Evolutionary conservation across 30 jellyfish, hydroid and myxozoan species (phyloP).

Genomic region (Aurelia coerulea): DNA sequence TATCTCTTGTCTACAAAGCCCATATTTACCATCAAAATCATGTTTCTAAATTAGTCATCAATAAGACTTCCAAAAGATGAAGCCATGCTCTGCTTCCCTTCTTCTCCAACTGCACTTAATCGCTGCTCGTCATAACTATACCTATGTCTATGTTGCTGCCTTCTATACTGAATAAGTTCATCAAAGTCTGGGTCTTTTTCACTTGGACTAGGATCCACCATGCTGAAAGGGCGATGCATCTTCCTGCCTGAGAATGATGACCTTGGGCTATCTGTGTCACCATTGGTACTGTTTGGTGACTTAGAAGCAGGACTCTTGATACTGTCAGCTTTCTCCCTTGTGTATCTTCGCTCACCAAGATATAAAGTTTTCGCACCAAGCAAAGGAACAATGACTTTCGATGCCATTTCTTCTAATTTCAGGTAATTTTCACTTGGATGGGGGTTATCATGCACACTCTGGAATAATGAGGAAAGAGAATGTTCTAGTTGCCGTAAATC

Average conservation of each 20-base stretch:
- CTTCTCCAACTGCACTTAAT: conserved; percentile 75
- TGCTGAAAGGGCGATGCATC: conserved; percentile 71
- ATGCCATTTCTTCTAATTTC: conserved; percentile 82
- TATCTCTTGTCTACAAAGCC: no score
- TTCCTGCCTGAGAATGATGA: conserved; percentile 19
- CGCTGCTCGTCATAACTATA: conserved; percentile 77
- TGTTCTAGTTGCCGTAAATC: no score
- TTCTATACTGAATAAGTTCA: conserved; percentile 74
- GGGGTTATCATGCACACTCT: conserved; percentile 88
- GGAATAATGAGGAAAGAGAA: background rate
- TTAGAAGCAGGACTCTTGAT: conserved; percentile 4
- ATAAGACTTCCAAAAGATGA: conserved; percentile 96
- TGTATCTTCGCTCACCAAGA: conserved; percentile 4
- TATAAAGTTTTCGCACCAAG: conserved; percentile 88
- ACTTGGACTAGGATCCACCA: conserved; percentile 66
- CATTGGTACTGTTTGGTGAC: conserved; percentile 35
- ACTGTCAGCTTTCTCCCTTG: conserved; percentile 20
- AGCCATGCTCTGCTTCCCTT: conserved; percentile 77
- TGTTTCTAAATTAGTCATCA: conserved; percentile 48
- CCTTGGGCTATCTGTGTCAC: conserved; percentile 58
- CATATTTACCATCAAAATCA: no score
- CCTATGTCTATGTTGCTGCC: conserved; percentile 80
- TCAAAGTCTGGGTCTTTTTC: conserved; percentile 88
- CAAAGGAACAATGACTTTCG: conserved; percentile 80
- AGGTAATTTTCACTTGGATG: conserved; percentile 85